These are phyloP conservation scores for Drosophila melanica DNA, from an alignment of 1,140 invertebrate species.

Conservation along the genomic window DNA sequence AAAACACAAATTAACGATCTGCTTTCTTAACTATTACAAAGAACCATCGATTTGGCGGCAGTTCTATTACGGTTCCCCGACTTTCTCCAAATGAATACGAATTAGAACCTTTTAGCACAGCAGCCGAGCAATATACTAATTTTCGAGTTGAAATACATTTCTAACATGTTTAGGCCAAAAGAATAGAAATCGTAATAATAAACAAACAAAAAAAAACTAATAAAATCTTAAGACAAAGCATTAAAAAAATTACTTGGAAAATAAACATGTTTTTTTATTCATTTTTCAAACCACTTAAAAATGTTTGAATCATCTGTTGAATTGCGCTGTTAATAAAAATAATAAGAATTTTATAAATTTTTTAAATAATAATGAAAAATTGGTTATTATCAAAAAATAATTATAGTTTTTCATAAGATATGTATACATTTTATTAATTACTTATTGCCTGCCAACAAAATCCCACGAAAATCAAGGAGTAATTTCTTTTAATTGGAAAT, in stretches of 20 bases:
- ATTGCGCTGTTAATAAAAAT: no score
- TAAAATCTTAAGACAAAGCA: background rate
- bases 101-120: constrained; percentile 27
- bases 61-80: constrained; percentile 34
- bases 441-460: background rate
- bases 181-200: background rate
- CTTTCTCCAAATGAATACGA: constrained; percentile 39
- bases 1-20: constrained; percentile 28
- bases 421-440: background rate
- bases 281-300: background rate
- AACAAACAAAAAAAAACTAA: background rate
- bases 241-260: background rate
- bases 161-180: background rate
- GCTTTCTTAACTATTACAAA: constrained; percentile 49
- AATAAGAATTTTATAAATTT: no score
- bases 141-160: background rate
- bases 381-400: no score
- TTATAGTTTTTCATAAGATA: no score
- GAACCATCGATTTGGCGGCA: constrained; percentile 2
- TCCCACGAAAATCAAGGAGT: constrained; percentile 6
- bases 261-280: background rate
- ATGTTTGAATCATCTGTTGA: background rate
- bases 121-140: background rate
- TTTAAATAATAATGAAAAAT: no score
- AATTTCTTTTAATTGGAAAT: constrained; percentile 55